phyloP scores from a whole-genome alignment of 2,113 vertebrate genomes.

The Bujurquina vittata region DNA sequence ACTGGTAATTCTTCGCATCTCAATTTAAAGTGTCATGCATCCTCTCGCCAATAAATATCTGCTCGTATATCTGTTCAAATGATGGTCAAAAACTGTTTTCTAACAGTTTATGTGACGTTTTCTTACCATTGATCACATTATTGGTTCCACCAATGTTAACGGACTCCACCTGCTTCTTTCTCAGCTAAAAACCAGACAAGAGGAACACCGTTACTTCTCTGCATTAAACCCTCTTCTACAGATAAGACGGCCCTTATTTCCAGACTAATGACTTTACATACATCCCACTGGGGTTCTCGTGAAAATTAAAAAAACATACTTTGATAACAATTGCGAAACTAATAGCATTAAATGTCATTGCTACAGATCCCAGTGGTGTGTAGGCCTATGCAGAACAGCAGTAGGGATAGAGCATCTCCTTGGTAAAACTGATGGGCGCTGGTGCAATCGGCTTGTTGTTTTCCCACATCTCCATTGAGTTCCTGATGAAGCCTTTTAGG shows the following conservation, averaged over 20 bases:
- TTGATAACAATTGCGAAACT: background rate
- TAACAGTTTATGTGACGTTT: background rate
- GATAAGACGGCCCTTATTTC: background rate
- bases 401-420: too few species aligned
- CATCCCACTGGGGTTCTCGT: background rate
- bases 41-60: too few species aligned
- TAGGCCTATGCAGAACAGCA: too few species aligned
- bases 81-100: background rate
- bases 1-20: background rate
- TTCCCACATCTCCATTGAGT: too few species aligned
- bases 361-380: too few species aligned
- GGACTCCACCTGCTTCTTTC: conserved; percentile 89
- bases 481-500: too few species aligned
- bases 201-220: conserved; percentile 1
- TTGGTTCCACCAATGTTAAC: conserved; percentile 91
- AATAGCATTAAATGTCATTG: background rate
- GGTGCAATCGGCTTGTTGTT: too few species aligned
- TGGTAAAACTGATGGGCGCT: too few species aligned
- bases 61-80: too few species aligned
- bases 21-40: background rate
- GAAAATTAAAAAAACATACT: background rate
- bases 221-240: background rate
- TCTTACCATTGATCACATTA: conserved; percentile 89
- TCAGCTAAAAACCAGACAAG: conserved; percentile 76
- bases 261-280: background rate